A percentile compares a stretch with the other conserved stretches of the same genome.
phyloP scores from a whole-genome alignment of 1,140 invertebrate genomes.

The Agrilus planipennis region DNA sequence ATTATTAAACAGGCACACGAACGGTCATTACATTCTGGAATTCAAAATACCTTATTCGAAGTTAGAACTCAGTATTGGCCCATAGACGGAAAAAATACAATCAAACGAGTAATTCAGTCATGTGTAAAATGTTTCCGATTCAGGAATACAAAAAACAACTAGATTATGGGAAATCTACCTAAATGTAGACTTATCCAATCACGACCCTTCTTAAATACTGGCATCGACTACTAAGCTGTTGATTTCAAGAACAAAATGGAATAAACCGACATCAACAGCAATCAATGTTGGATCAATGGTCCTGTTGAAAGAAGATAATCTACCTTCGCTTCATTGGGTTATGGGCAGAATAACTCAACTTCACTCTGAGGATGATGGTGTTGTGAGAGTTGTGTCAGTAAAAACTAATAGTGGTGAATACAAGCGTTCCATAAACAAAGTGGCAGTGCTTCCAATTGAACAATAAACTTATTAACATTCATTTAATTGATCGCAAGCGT shows the following conservation, averaged over 20 bases:
- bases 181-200: too few relatives aligned
- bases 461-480: too few relatives aligned
- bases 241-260: too few relatives aligned
- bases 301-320: background rate
- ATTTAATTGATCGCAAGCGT: too few relatives aligned
- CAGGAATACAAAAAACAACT: too few relatives aligned
- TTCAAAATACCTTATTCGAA: background rate
- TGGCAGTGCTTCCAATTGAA: background rate
- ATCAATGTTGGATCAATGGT: background rate
- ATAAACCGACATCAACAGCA: too few relatives aligned
- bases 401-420: background rate
- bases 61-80: constrained; percentile 24
- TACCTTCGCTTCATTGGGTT: background rate
- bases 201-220: too few relatives aligned
- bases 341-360: background rate
- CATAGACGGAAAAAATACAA: constrained; percentile 15
- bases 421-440: background rate
- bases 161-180: too few relatives aligned
- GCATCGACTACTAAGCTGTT: too few relatives aligned
- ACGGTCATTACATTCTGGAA: background rate
- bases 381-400: background rate
- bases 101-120: constrained; percentile 17
- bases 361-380: background rate
- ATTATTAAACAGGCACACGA: background rate
- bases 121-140: constrained; percentile 26